Base-by-base conservation (phyloP, 2,797 vertebrate genomes). In the Avahi laniger region DNA sequence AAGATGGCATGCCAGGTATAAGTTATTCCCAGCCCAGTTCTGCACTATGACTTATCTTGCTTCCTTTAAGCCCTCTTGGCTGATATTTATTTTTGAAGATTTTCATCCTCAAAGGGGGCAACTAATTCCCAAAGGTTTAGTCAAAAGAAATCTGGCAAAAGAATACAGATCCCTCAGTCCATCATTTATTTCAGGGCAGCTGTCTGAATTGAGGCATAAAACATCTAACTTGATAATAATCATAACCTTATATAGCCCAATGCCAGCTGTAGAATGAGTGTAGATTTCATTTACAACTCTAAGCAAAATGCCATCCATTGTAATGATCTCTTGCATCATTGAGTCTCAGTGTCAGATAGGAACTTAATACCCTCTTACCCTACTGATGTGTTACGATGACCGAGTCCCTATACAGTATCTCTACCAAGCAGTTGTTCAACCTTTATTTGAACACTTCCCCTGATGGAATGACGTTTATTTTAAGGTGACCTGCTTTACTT, bases 201-300 rank as follows among this genome's bases (percentile, higher is more conserved):
- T 18, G 24, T 76, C 54, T n/a, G 26, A 79, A 76, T 14, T 65
- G 54, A 93, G 38, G 57, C 43, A 79, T 82, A 91, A 94, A 75
- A 82, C 6, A 33, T 67, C 79, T 73, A 84, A 72, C n/a, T 79
- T 93, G 35, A 65, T 75, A 95, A 70, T 79, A 48, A 89, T 50
- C 28, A 89, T 48, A 86, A 20, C 33, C 80, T 83, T 61, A 24
- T 69, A 75, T 30, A 84, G 18, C 43, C 41, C 9, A 41, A 63
- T 89, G 20, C 9, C 43, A 94, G 33, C 26, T 73, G 11, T 33
- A 87, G 35, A 80, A 61, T 76, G 22, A 89, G 33, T 87, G 65
- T 94, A 30, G 79, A 48, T 59, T 95, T 87, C 18, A 95, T 48
- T 90, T 96, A 48, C 46, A 88, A 85, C 41, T 95, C 59, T 81